Evolutionary conservation across 30 jellyfish, hydroid and myxozoan species (phyloP).

Genomic region (Cassiopea xamachana): DNA sequence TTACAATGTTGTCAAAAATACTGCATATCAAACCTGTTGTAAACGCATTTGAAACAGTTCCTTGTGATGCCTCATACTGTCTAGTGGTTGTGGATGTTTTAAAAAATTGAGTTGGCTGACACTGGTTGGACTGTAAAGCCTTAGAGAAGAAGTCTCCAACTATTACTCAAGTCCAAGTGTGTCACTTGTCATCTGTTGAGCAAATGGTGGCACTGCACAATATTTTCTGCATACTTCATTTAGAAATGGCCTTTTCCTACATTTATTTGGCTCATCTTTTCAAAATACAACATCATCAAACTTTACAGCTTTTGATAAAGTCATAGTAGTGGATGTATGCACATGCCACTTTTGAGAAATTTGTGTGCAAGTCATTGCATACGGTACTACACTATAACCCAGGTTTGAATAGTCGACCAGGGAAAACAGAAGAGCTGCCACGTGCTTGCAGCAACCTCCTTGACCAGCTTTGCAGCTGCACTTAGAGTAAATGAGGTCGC

Average conservation of each 20-base stretch:
- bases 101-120: conserved; percentile 57
- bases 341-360: too few relatives aligned
- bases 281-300: too few relatives aligned
- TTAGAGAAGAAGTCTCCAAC: too few relatives aligned
- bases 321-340: too few relatives aligned
- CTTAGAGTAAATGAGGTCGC: conserved; percentile 11
- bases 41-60: conserved; percentile 4
- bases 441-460: conserved; percentile 71
- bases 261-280: too few relatives aligned
- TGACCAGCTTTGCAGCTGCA: conserved; percentile 49
- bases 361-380: conserved; percentile 32
- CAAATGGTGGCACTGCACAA: too few relatives aligned
- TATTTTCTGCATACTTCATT: too few relatives aligned
- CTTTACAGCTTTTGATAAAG: too few relatives aligned
- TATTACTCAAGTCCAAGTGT: too few relatives aligned
- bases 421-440: conserved; percentile 38
- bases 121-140: conserved; percentile 15
- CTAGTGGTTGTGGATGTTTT: conserved; percentile 47
- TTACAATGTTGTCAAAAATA: conserved; percentile 13
- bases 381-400: not conserved
- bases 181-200: too few relatives aligned
- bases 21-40: conserved; percentile 7
- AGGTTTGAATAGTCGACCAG: conserved; percentile 23
- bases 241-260: too few relatives aligned
- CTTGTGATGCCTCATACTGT: conserved; percentile 2